Conservation (phyloP, 2,797 vertebrate species). For the Cottoperca gobio region DNA sequence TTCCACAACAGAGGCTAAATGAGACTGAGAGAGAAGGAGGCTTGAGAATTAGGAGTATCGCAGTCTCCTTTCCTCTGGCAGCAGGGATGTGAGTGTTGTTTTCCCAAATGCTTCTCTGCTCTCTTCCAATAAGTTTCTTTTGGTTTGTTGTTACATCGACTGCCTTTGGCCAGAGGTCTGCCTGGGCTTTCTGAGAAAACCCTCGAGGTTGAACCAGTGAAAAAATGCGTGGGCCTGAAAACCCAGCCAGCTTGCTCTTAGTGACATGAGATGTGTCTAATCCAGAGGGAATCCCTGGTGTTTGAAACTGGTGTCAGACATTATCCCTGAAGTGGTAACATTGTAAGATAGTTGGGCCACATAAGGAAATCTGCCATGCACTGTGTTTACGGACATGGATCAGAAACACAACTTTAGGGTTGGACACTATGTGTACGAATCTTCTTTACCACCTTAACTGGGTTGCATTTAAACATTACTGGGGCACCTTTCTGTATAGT, state of each 20-base stretch:
- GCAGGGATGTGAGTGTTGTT: constrained; percentile 25
- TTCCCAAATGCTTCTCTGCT: constrained; percentile 16
- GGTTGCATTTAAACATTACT: neutral
- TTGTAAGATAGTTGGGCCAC: neutral
- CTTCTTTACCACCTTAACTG: neutral
- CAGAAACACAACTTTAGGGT: neutral
- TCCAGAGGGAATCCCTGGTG: constrained; percentile 2
- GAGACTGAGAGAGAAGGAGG: constrained; percentile 25
- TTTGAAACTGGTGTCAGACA: neutral
- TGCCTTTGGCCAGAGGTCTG: constrained; percentile 37
- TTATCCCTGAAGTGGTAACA: neutral
- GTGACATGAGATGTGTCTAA: constrained; percentile 5
- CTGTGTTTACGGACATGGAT: neutral
- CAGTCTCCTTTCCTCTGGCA: constrained; percentile 26
- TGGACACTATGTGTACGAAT: neutral
- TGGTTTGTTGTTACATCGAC: constrained; percentile 12
- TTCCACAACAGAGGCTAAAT: constrained; percentile 63
- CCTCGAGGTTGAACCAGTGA: constrained; percentile 21
- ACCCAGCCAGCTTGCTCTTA: constrained; percentile 12
- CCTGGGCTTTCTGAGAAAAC: constrained; percentile 42
- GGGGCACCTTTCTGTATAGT: neutral
- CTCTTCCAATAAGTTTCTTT: constrained; percentile 25
- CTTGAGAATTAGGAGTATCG: constrained; percentile 21
- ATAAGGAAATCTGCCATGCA: neutral
- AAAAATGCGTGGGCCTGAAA: constrained; percentile 37